A percentile compares a stretch with the other conserved stretches of the same genome.
These are phyloP conservation scores for Sebastes cheni DNA, from an alignment of 2,797 vertebrate species.

Conservation along the genomic window DNA sequence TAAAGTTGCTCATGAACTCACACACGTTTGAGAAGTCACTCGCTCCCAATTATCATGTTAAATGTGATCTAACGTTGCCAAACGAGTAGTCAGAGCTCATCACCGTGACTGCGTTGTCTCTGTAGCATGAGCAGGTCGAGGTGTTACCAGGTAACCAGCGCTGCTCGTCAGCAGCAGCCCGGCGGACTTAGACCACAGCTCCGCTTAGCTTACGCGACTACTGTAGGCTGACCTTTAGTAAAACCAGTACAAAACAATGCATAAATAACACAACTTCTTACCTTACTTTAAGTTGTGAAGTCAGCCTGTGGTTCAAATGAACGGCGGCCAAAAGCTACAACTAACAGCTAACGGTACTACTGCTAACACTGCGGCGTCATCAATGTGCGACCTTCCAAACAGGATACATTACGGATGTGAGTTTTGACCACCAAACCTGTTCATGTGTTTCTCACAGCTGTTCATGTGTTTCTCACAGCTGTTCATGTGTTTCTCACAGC, in stretches of 20 bases:
- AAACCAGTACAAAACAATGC: background rate
- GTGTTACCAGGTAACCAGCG: too few species aligned
- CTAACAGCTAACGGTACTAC: background rate
- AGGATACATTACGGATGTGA: background rate
- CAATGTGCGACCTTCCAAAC: constrained; percentile 15
- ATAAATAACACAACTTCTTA: background rate
- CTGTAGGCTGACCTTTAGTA: fast-evolving
- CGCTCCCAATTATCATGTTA: background rate
- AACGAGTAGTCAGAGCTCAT: background rate
- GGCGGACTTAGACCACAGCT: background rate
- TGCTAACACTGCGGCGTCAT: constrained; percentile 30
- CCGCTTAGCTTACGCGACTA: background rate
- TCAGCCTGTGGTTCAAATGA: background rate
- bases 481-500: too few species aligned
- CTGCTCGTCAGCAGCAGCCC: background rate
- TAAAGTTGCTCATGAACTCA: background rate
- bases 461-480: background rate
- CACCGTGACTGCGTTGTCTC: background rate
- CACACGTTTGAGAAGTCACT: background rate
- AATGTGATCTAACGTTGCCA: background rate
- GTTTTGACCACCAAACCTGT: too few species aligned
- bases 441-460: too few species aligned
- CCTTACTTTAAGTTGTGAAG: background rate
- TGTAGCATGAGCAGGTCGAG: too few species aligned
- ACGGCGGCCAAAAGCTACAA: too few species aligned